These are phyloP conservation scores for Tryphoninae sp. DNA, from an alignment of 2,888 invertebrate genomes.

Conservation along the genomic window DNA sequence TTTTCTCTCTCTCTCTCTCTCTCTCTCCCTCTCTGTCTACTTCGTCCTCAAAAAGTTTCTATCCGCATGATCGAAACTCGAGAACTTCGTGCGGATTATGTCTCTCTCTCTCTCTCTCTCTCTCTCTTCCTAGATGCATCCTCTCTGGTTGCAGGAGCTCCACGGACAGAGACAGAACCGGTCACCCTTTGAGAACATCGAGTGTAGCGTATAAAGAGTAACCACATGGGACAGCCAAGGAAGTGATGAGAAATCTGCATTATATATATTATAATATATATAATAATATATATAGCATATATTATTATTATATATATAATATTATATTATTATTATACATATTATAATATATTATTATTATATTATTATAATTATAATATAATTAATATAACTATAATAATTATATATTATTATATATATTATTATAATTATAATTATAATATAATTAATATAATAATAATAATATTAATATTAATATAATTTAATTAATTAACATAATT, in stretches of 20 bases:
- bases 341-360: neutral
- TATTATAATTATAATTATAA: too few relatives aligned
- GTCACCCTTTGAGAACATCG: conserved; percentile 56
- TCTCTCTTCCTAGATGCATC: conserved; percentile 48
- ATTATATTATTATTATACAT: neutral
- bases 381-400: too few relatives aligned
- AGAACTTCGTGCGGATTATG: conserved; percentile 42
- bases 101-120: conserved; percentile 51
- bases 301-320: neutral
- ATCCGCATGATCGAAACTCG: conserved; percentile 54
- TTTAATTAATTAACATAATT: too few relatives aligned
- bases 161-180: conserved; percentile 41
- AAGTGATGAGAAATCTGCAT: conserved; percentile 37
- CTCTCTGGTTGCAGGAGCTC: conserved; percentile 50
- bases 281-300: neutral
- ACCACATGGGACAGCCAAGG: conserved; percentile 39
- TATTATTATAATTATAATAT: too few relatives aligned
- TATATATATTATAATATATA: neutral
- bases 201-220: conserved; percentile 45
- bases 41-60: conserved; percentile 24
- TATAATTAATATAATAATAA: too few relatives aligned
- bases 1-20: neutral
- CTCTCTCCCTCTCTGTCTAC: neutral
- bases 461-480: too few relatives aligned
- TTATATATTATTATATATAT: too few relatives aligned